Base-by-base conservation (phyloP, 1,140 invertebrate genomes). In the Euglossa dilemma region DNA sequence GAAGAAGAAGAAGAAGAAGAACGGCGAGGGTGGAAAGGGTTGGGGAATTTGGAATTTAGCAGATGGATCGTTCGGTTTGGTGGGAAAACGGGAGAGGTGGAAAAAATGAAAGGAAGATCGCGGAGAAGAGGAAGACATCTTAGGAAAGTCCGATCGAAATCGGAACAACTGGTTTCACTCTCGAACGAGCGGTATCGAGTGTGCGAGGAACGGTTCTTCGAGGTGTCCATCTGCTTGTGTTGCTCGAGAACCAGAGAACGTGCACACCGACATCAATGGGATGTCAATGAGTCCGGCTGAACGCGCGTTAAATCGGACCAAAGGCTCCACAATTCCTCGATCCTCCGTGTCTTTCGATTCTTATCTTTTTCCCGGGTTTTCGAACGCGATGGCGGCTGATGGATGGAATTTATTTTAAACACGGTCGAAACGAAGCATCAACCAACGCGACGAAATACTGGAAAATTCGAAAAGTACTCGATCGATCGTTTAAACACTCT, bases 81-180 rank as follows among this genome's bases (percentile, higher is more conserved):
- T 6, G 28, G 0, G 0, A 4, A 18, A 74, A 74, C 14, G 28
- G 4, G 7, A 2, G 70, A 18, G 20, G 9, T 16, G 23, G 12
- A 72, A 83, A 64, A 79, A 70, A 63, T 64, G 81, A 80, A 79
- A 61, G 67, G 50, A 83, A 52, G 64, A 47, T 28, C 50, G 45
- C 45, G 18, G 50, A 57, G 75, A 45, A 73, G 54, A 63, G 36
- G 54, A 69, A 52, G 83, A 80, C 36, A 63, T 73, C 78, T 59
- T 72, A 80, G 78, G 77, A 84, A 59, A 80, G 61, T 77, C 57
- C 56, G 82, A 84, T 84, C 80, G 84, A 74, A 83, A 84, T 87
- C 76, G 72, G 85, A 84, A 74, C 73, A 69, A 78, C 69, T 76
- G 70, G 74, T 88, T 88, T 88, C 87, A 87, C 87, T 88, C 83